phyloP scores from a whole-genome alignment of 2,797 vertebrate species.

The Acipenser transmontanus region DNA sequence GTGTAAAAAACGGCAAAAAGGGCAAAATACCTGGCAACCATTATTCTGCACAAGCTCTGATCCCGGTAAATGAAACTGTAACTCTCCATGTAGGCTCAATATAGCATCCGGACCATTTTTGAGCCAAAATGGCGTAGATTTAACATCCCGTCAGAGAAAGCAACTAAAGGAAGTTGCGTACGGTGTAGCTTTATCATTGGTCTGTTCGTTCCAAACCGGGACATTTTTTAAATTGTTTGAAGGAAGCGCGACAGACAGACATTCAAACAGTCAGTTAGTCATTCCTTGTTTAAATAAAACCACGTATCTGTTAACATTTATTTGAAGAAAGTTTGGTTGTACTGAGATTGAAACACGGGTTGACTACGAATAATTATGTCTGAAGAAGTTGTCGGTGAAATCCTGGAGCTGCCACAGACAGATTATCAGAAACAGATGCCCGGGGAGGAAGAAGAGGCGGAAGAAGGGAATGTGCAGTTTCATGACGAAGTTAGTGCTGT shows the following conservation, averaged over 20 bases:
- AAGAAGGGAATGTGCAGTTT: not conserved
- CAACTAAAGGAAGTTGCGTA: not conserved
- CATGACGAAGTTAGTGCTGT: not conserved
- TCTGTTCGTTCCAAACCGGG: slow-evolving; percentile 19
- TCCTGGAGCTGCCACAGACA: not conserved
- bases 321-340: too few species aligned
- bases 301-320: too few species aligned
- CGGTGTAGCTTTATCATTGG: slow-evolving; percentile 17
- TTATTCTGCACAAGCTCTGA: too few species aligned
- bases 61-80: too few species aligned
- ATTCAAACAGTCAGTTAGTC: too few species aligned
- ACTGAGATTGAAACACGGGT: too few species aligned
- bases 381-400: not conserved
- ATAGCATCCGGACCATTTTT: too few species aligned
- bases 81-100: too few species aligned
- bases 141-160: not conserved
- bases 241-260: not conserved
- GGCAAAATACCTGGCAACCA: too few species aligned
- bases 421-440: not conserved
- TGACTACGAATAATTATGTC: not conserved
- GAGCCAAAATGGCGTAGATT: too few species aligned
- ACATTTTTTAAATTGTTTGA: slow-evolving; percentile 35
- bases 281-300: too few species aligned
- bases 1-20: too few species aligned
- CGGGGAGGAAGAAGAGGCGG: not conserved